Percentiles rank a stretch among this genome's conserved stretches.
phyloP scores from a whole-genome alignment of 2,797 vertebrate genomes.

The Carapus acus region DNA sequence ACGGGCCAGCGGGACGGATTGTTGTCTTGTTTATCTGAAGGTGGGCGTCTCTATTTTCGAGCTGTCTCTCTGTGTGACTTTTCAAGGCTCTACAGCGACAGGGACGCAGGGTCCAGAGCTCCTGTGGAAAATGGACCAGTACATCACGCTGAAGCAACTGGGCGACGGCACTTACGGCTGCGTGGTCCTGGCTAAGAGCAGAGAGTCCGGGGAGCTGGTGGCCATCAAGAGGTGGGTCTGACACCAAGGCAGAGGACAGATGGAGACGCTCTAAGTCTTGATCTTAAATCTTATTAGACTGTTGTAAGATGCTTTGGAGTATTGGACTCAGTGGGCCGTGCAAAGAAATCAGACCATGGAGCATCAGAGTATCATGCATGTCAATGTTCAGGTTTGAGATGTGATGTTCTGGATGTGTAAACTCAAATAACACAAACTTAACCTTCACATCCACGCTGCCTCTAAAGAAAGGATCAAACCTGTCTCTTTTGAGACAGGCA shows the following conservation, averaged over 20 bases:
- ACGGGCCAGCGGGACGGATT: too few species aligned
- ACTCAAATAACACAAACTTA: too few species aligned
- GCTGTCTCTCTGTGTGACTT: slow-evolving; percentile 19
- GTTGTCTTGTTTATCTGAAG: slow-evolving; percentile 7
- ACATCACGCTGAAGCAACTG: slow-evolving; percentile 83
- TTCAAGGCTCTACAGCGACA: slow-evolving; percentile 16
- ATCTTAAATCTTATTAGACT: slow-evolving; percentile 39
- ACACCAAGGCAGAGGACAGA: not conserved
- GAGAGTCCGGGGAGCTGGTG: slow-evolving; percentile 87
- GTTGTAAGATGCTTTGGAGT: slow-evolving; percentile 8
- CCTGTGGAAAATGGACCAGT: slow-evolving; percentile 81
- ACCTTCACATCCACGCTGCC: too few species aligned
- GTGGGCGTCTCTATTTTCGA: not conserved
- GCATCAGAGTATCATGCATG: too few species aligned
- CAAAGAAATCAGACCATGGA: too few species aligned
- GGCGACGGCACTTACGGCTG: slow-evolving; percentile 92
- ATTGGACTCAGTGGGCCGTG: not conserved
- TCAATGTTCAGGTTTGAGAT: too few species aligned
- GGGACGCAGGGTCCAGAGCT: slow-evolving; percentile 20
- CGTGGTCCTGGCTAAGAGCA: slow-evolving; percentile 88
- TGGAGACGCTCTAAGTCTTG: not conserved
- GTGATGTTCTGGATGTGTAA: too few species aligned
- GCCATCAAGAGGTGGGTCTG: slow-evolving; percentile 85
- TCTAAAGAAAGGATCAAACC: too few species aligned
- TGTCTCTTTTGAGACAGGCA: too few species aligned